Evolutionary conservation across 2,797 vertebrate species (phyloP), one percentile per base, ranked within the genome.

Genomic region (Myripristis murdjan): DNA sequence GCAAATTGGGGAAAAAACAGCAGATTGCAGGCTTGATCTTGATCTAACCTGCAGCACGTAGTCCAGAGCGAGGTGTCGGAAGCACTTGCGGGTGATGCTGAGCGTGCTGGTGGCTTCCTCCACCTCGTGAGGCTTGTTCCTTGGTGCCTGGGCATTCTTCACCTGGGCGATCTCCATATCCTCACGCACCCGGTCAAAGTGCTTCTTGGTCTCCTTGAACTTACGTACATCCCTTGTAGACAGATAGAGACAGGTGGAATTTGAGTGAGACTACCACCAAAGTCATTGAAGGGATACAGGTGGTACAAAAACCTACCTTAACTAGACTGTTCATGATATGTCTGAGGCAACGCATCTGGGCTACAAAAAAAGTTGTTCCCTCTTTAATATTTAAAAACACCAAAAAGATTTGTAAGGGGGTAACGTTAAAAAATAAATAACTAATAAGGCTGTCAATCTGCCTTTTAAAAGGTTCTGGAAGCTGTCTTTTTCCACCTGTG

Each of bases 161-260:
- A 97, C 97, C 90, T 98, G 95, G 0, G 98, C 96, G 2, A 98
- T 95, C 70, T 99, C 98, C 96, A 99, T 87, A 57, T 99, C 98
- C 79, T 99, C 98, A 0, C 97, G 91, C 57, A 99, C 97, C 47
- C 94, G 94, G 75, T 99, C 98, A 1, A 99, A 98, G 82, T 98
- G 97, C 91, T 99, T 99, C 94, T 99, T 99, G 4, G 97, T 98
- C 80, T 99, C 98, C 89, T 99, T 99, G 92, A 99, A 99, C 79
- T 97, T 98, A 10, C 97, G 87, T 8, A 99, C 97, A 0, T 99
- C 97, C 58, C 98, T 99, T n/a, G n/a, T n/a, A n/a, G 92, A 46
- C 53, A 26, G 23, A 67, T 58, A 64, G 24, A 60, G 9, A 55
- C 0, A 2, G 57, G 20, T 14, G 15, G 23, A 11, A 7, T 14